Base-by-base conservation (phyloP, 2,888 invertebrate species). In the Epirrita christyi region DNA sequence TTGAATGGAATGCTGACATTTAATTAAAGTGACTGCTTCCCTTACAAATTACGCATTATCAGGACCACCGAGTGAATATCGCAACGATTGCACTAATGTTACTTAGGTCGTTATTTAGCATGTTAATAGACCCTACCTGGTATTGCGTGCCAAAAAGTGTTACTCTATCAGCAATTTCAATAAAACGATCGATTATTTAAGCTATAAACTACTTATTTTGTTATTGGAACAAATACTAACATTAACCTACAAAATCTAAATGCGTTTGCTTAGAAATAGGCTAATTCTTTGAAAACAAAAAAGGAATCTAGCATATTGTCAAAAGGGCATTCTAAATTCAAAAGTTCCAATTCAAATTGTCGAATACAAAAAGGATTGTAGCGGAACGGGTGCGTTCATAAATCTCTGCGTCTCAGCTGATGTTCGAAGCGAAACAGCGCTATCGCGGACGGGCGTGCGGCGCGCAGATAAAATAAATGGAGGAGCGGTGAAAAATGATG, bases 401-500 rank as follows among this genome's bases (percentile, higher is more conserved):
- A 90, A 90, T 90, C 90, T 89, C 83, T 68, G 73, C 81, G 82
- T 87, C 88, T 87, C 87, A 88, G 88, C 87, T 88, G 88, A 90
- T 86, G 84, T 84, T 76, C 75, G 83, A 84, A 86, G 82, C 85
- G 86, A 87, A 84, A 88, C 74, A 51, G 52, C 46, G 56, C 46
- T 60, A 56, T 56, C 71, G 76, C 78, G 82, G 83, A 78, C 83
- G 80, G 81, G 87, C 85, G 89, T 90, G 90, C 78, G 86, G 83
- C 81, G 86, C 84, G 76, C 87, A 88, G 91, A 92, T 92, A 92
- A 92, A 90, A 91, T 89, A 90, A 90, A 91, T 90, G 91, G 88
- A 84, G 86, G 79, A 83, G 76, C 83, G 73, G 85, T 92, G 91
- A 91, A 91, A 92, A 91, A 92, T 91, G 91, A 90, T 86, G 89